Evolutionary conservation across 1,140 invertebrate genomes (phyloP).

Genomic region (Bombus pascuorum): DNA sequence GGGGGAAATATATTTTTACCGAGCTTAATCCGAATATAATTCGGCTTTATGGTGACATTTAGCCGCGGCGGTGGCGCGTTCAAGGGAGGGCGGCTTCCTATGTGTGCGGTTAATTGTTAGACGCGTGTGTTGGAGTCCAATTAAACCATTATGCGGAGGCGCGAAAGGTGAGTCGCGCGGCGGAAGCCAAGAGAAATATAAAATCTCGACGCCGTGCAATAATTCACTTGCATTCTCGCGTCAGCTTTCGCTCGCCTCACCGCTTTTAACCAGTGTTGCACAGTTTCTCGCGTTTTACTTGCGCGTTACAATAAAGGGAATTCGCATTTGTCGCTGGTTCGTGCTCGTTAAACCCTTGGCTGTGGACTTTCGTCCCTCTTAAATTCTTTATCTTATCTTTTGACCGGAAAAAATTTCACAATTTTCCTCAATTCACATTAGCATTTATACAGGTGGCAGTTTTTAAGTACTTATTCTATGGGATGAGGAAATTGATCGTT

Average conservation of each 20-base stretch:
- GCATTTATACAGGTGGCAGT: not conserved
- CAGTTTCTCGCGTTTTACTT: slow-evolving; percentile 58
- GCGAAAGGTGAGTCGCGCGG: slow-evolving; percentile 34
- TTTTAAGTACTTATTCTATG: not conserved
- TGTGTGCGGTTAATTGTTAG: slow-evolving; percentile 68
- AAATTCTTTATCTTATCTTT: not conserved
- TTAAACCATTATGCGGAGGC: slow-evolving; percentile 67
- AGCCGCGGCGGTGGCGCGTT: slow-evolving; percentile 36
- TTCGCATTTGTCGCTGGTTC: slow-evolving; percentile 49
- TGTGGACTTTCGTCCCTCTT: not conserved
- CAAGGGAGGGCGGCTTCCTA: slow-evolving; percentile 39
- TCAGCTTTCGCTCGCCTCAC: slow-evolving; percentile 60
- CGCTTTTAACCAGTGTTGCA: slow-evolving; percentile 63
- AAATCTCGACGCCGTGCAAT: slow-evolving; percentile 64
- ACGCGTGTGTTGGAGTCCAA: slow-evolving; percentile 67
- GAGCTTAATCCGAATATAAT: slow-evolving; percentile 66
- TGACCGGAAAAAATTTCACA: not conserved
- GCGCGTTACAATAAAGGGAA: slow-evolving; percentile 16
- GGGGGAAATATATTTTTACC: slow-evolving; percentile 56
- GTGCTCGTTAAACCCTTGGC: slow-evolving; percentile 46
- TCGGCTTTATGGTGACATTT: slow-evolving; percentile 69
- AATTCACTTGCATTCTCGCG: slow-evolving; percentile 64
- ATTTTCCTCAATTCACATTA: not conserved
- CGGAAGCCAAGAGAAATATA: slow-evolving; percentile 61
- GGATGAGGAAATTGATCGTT: no score